Evolutionary conservation across 2,888 invertebrate genomes (phyloP).

Genomic region (Reticulitermes lucifugus): DNA sequence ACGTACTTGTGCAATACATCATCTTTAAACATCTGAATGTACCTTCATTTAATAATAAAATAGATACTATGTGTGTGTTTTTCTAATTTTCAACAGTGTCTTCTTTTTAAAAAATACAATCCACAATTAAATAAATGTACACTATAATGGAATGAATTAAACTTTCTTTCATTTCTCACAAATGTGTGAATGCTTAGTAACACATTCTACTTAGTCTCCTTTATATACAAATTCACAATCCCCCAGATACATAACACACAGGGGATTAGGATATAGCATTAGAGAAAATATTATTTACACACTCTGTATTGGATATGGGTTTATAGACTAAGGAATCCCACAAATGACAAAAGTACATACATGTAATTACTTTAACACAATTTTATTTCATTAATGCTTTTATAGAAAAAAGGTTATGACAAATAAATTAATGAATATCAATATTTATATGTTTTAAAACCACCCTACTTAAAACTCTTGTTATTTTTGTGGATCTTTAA

Average conservation of each 20-base stretch:
- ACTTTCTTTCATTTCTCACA: background rate
- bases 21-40: too few species aligned
- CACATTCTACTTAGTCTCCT: slow-evolving; percentile 21
- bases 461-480: slow-evolving; percentile 37
- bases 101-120: slow-evolving; percentile 13
- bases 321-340: slow-evolving; percentile 17
- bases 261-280: background rate
- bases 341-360: slow-evolving; percentile 12
- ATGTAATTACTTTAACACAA: slow-evolving; percentile 38
- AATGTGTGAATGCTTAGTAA: slow-evolving; percentile 6
- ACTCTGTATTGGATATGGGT: background rate
- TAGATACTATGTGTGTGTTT: background rate
- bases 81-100: background rate
- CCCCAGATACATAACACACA: background rate
- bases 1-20: too few species aligned
- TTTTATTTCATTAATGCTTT: slow-evolving; percentile 39
- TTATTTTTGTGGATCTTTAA: slow-evolving; percentile 24
- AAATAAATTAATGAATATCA: slow-evolving; percentile 42
- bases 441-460: slow-evolving; percentile 38
- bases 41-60: background rate
- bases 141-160: slow-evolving; percentile 19
- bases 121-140: slow-evolving; percentile 19
- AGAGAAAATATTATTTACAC: background rate
- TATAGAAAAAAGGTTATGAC: slow-evolving; percentile 43
- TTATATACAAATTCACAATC: background rate